Percentiles rank a stretch among this genome's conserved stretches.
Conservation (phyloP, 1,140 invertebrate genomes). For the Trachymyrmex septentrionalis region DNA sequence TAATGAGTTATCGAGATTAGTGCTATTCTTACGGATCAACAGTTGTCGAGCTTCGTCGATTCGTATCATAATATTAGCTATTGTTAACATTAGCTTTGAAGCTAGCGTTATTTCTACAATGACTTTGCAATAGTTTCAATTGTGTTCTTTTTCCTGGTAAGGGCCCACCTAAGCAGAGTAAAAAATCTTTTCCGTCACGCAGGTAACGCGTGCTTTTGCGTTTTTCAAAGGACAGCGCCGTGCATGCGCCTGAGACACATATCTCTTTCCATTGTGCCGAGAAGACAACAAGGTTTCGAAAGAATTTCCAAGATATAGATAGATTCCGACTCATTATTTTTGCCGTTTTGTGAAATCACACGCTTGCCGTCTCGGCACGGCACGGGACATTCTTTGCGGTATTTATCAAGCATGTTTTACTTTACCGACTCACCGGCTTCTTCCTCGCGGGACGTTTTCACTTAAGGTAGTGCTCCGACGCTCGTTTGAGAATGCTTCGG, state of each 20-base stretch:
- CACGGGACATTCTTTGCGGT: background rate
- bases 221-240: conserved; percentile 56
- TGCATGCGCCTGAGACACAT: conserved; percentile 68
- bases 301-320: conserved; percentile 71
- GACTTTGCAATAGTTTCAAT: conserved; percentile 45
- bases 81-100: background rate
- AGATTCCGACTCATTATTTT: background rate
- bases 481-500: conserved; percentile 49
- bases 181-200: conserved; percentile 71
- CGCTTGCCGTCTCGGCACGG: background rate
- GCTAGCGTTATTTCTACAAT: background rate
- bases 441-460: conserved; percentile 35
- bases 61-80: conserved; percentile 10
- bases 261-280: conserved; percentile 55
- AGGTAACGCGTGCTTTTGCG: conserved; percentile 70
- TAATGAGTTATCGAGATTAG: background rate
- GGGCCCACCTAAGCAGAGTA: conserved; percentile 70
- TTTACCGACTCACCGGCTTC: background rate
- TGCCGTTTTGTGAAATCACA: background rate
- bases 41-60: too few relatives aligned
- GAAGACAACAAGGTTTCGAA: conserved; percentile 71
- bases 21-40: background rate
- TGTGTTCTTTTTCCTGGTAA: conserved; percentile 58
- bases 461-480: conserved; percentile 32
- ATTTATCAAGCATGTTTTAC: conserved; percentile 16